phyloP scores from a whole-genome alignment of 2,113 vertebrate genomes.

The Thomomys bottae region DNA sequence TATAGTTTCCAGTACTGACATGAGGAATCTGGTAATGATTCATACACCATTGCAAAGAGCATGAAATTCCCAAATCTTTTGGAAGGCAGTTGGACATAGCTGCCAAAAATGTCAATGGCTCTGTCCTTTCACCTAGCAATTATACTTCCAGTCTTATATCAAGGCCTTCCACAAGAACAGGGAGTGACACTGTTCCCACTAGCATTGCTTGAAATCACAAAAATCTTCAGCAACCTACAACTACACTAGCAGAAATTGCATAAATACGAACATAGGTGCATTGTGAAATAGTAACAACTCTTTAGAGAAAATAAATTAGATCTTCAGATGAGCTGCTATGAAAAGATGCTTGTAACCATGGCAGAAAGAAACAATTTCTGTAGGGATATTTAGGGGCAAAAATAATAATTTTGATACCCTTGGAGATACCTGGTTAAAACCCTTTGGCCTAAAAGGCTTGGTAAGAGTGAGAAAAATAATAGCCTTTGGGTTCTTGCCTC shows the following conservation, averaged over 20 bases:
- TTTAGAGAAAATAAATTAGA: neutral
- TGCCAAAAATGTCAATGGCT: neutral
- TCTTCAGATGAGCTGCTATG: neutral
- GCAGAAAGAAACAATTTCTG: neutral
- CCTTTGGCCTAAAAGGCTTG: neutral
- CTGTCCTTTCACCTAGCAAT: neutral
- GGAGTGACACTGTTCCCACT: neutral
- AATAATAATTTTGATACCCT: neutral
- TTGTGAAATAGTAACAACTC: neutral
- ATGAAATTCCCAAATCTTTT: neutral
- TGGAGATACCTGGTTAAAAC: neutral
- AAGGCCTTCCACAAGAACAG: neutral
- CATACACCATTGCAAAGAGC: neutral
- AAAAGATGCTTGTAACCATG: neutral
- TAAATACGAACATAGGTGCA: neutral
- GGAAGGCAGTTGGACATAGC: neutral
- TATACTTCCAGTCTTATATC: neutral
- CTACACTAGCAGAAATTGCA: neutral
- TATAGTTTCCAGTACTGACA: neutral
- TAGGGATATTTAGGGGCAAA: neutral
- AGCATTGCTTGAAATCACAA: neutral
- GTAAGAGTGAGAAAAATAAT: neutral
- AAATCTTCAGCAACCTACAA: neutral
- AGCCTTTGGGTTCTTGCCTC: neutral
- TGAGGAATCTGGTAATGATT: neutral